Base-by-base conservation (phyloP, 2,113 vertebrate species). In the Austrofundulus limnaeus region DNA sequence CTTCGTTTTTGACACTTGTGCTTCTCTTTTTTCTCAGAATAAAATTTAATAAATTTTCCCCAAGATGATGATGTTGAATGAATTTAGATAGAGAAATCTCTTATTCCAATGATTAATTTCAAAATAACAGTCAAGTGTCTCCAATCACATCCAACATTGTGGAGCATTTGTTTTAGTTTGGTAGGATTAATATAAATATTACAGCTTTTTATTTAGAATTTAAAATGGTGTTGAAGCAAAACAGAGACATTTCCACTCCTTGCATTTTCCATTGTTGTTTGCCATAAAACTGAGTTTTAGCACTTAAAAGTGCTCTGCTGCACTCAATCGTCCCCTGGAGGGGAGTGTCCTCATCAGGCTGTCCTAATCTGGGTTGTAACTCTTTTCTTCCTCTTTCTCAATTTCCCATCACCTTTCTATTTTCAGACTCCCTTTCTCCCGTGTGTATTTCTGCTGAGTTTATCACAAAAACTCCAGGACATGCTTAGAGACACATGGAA, bases 251-350 rank as follows among this genome's bases (percentile, higher is more conserved):
- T 56, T 56, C 43, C 42, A 50, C 61, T 25, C 25, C 25, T 14
- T 73, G 55, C 75, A 73, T 80, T 82, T 72, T 79, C 56, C 61
- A 61, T 37, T 58, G 39, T 66, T 58, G 59, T 56, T 59, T 68
- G 61, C 24, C 5, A 15, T 25, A 28, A 57, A 67, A 48, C 64
- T 66, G 17, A 59, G 20, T 57, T 46, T 34, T 10, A 43, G 14
- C 43, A 56, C 25, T 78, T 72, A 52, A 17, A 76, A 70, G 38
- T 3, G 2, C 53, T 65, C 53, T 31, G 34, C 46, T 53, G 52
- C 61, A 23, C 78, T 66, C 38, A 49, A 66, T 55, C 66, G 37
- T 57, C 16, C 45, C 31, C 31, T 34, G 9, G 31, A 10, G 31
- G 39, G 39, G 39, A 13, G 3, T 41, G 39, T 41, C 15, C 39